Base-by-base conservation (phyloP, 2,888 invertebrate species). In the Dastarcus helophoroides region DNA sequence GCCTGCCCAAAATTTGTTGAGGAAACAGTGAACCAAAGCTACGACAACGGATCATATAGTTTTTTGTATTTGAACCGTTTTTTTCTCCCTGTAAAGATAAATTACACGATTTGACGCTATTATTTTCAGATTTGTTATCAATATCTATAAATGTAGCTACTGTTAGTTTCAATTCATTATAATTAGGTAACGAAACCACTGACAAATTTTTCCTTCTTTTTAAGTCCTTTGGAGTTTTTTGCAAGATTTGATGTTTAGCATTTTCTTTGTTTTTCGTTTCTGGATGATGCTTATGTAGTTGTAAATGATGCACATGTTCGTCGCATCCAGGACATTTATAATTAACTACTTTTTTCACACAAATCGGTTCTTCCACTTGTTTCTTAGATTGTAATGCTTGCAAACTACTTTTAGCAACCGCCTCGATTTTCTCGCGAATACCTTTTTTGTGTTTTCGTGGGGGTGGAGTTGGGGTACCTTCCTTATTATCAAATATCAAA, bases 141-240 rank as follows among this genome's bases (percentile, higher is more conserved):
- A 46, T 44, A 19, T 49, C 51, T 4, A 50, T 50, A 7, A 51
- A 51, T 37, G 45, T 46, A 2, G 54, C 58, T 3, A 58, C 40
- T 8, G 54, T 56, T 14, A 60, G 43, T 45, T 60, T 60, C 26
- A 67, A 48, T 40, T 69, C 67, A 41, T 55, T 63, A 49, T 67
- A 68, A 50, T 67, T 68, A 9, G 69, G 69, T 32, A 70, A 47
- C 10, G 69, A 69, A 31, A 64, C 60, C 3, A 67, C 64, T 26
- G 68, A 69, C 31, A 58, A 51, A 42, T 64, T 67, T 48, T 67
- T 68, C 33, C 53, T 53, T 40, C 62, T 51, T 42, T 58, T 58
- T 2, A 36, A 34, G 33, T 48, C 50, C 25, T 52, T 51, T 5
- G 5, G 14, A n/a, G 23, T 33, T 21, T 37, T 27, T 2, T 17